Percentiles rank a stretch among this genome's conserved stretches.
Evolutionary conservation across 2,888 invertebrate species (phyloP).

Genomic region (Anoplius nigerrimus): DNA sequence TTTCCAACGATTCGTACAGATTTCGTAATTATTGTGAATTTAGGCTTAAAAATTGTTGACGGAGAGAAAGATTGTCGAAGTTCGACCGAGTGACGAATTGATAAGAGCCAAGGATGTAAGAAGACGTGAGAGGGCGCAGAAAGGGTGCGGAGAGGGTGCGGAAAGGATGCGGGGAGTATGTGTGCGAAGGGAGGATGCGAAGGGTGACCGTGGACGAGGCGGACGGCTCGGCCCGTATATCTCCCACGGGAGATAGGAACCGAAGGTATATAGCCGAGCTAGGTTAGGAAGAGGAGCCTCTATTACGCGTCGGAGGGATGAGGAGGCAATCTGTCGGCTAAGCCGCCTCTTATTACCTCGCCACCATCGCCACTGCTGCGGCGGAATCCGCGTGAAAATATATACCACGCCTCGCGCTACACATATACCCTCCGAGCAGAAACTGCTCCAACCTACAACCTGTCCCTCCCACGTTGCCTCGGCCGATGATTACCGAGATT

Average conservation of each 20-base stretch:
- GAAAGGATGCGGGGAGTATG: not conserved
- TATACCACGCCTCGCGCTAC: constrained; percentile 25
- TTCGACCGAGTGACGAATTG: not conserved
- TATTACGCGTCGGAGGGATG: constrained; percentile 48
- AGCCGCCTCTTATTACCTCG: constrained; percentile 69
- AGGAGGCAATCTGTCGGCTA: constrained; percentile 68
- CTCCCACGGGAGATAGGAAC: constrained; percentile 29
- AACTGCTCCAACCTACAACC: too few relatives aligned
- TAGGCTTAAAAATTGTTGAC: too few relatives aligned
- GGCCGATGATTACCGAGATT: not conserved
- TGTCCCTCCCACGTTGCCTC: too few relatives aligned
- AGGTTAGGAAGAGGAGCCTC: constrained; percentile 53
- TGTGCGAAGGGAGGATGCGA: constrained; percentile 13
- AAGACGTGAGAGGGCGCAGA: not conserved
- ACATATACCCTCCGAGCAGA: not conserved
- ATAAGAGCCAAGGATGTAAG: constrained; percentile 1
- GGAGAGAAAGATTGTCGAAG: too few relatives aligned
- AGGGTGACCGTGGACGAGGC: not conserved
- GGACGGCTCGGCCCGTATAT: constrained; percentile 7
- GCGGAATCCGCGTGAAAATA: constrained; percentile 61
- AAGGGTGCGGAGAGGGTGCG: not conserved
- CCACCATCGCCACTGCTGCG: constrained; percentile 52
- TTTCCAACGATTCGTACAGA: too few relatives aligned
- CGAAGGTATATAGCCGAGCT: constrained; percentile 37
- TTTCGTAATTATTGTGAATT: too few relatives aligned